phyloP scores from a whole-genome alignment of 2,797 vertebrate genomes.

The Pseudotriccus pelzelni region DNA sequence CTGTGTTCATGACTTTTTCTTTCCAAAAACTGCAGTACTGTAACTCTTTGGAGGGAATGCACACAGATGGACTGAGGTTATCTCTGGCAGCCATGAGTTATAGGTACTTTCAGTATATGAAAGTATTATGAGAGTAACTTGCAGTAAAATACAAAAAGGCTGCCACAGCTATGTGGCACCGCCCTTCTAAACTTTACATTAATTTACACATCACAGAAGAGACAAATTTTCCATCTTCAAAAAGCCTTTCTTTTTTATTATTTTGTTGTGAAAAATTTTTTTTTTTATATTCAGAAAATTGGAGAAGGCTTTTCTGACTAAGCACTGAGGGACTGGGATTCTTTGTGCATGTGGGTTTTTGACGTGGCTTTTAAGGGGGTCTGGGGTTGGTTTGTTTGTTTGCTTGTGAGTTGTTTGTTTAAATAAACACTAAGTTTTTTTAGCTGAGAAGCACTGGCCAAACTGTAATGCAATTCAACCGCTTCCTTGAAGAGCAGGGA shows the following conservation, averaged over 20 bases:
- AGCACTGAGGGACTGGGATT: background rate
- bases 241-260: background rate
- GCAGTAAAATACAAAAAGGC: background rate
- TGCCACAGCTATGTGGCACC: background rate
- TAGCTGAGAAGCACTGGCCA: background rate
- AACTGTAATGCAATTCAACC: background rate
- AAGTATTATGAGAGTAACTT: background rate
- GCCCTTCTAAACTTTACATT: background rate
- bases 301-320: background rate
- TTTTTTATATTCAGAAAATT: background rate
- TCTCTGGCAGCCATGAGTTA: background rate
- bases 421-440: background rate
- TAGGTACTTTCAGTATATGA: background rate
- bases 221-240: background rate
- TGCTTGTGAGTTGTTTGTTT: background rate
- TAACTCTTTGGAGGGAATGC: background rate
- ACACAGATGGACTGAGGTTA: background rate
- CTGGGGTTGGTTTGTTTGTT: too few relatives aligned
- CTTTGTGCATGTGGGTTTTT: accelerated
- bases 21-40: background rate
- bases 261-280: background rate
- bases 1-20: background rate
- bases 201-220: slow-evolving; percentile 1
- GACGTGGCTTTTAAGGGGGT: background rate
- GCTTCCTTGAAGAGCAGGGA: background rate